A percentile compares a stretch with the other conserved stretches of the same genome.
Conservation (phyloP, 2,113 vertebrate species). For the Leptodactylus fuscus region DNA sequence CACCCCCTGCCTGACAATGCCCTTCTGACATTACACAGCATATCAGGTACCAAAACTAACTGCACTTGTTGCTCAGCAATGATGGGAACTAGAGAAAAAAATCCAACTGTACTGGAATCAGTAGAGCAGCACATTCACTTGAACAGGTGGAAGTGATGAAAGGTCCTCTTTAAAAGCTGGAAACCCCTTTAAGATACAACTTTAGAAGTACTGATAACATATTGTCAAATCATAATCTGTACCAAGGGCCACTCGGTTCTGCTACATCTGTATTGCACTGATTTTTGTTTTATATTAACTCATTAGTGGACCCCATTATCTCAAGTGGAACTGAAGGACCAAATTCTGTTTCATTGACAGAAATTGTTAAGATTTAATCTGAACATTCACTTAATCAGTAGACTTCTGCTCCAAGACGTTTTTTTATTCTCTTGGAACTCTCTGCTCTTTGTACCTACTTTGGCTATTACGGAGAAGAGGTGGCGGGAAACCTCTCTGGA, state of each 20-base stretch:
- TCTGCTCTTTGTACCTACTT: conserved; percentile 36
- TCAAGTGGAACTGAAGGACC: background rate
- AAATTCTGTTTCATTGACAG: conserved; percentile 28
- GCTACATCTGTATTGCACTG: background rate
- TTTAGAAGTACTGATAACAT: too few species aligned
- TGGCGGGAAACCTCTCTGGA: background rate
- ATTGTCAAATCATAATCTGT: too few species aligned
- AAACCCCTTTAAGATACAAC: background rate
- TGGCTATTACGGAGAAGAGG: conserved; percentile 19
- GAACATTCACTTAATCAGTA: conserved; percentile 33
- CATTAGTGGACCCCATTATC: background rate
- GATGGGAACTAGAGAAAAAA: too few species aligned
- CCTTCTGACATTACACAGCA: too few species aligned
- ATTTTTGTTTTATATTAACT: background rate
- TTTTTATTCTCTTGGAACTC: conserved; percentile 42
- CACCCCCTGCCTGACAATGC: too few species aligned
- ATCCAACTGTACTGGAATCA: too few species aligned
- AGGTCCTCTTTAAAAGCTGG: too few species aligned
- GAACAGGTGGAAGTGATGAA: too few species aligned
- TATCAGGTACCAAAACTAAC: too few species aligned
- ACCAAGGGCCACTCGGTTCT: background rate
- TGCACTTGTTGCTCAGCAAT: too few species aligned
- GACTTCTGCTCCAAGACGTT: background rate
- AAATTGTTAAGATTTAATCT: conserved; percentile 42
- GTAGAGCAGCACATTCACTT: too few species aligned